Percentiles rank a stretch among this genome's conserved stretches.
phyloP scores from a whole-genome alignment of 2,888 invertebrate genomes.

The Craniophora ligustri region DNA sequence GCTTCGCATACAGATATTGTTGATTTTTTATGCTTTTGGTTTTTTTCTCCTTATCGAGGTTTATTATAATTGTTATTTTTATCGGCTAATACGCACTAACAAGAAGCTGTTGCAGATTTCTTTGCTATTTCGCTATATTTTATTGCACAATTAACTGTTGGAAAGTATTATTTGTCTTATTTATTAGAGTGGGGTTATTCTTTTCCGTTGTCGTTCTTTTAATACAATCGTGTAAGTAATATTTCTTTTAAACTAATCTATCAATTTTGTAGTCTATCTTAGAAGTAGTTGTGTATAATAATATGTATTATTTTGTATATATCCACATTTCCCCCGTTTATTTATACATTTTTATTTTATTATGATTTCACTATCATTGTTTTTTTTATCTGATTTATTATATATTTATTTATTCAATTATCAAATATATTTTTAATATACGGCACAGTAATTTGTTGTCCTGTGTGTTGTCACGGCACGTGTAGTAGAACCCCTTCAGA shows the following conservation, averaged over 20 bases:
- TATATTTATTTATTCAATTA: background rate
- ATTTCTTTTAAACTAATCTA: background rate
- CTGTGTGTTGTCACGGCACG: slow-evolving; percentile 5
- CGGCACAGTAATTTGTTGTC: slow-evolving; percentile 32
- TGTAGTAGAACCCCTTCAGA: slow-evolving; percentile 22
- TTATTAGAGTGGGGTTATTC: slow-evolving; percentile 28
- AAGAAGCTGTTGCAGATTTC: slow-evolving; percentile 12
- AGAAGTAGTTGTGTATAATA: slow-evolving; percentile 24
- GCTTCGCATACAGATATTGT: slow-evolving; percentile 22
- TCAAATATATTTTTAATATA: background rate
- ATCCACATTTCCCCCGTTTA: slow-evolving; percentile 13
- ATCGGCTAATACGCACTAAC: slow-evolving; percentile 18
- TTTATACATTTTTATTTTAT: slow-evolving; percentile 15
- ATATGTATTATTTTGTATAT: slow-evolving; percentile 26
- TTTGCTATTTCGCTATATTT: background rate
- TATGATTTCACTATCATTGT: background rate
- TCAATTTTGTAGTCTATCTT: background rate
- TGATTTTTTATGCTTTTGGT: background rate
- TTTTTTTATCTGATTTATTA: background rate
- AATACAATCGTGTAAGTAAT: slow-evolving; percentile 16
- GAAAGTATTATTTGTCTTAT: slow-evolving; percentile 1
- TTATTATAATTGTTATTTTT: background rate
- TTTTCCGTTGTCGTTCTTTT: background rate
- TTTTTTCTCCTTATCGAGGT: background rate
- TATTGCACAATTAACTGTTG: background rate